Percentiles rank a stretch among this genome's conserved stretches.
These are phyloP conservation scores for Campylomormyrus tamandua DNA, from an alignment of 2,113 vertebrate species.

Conservation along the genomic window DNA sequence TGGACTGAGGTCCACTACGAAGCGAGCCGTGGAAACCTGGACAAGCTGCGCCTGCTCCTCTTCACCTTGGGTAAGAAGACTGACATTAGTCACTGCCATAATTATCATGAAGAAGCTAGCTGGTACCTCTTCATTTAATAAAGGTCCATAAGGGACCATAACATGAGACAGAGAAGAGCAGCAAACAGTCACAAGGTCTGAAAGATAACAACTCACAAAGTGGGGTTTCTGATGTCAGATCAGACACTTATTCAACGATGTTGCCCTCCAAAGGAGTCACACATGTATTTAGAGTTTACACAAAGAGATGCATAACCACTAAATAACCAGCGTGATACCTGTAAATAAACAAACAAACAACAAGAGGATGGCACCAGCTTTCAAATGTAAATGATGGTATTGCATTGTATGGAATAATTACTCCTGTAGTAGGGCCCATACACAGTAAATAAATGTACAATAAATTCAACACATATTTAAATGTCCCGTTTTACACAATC, in stretches of 20 bases:
- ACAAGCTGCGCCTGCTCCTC: constrained; percentile 29
- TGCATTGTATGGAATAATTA: not conserved
- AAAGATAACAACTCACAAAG: not conserved
- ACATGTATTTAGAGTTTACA: not conserved
- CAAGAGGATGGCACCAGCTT: not conserved
- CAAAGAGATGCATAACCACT: not conserved
- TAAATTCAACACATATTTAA: not conserved
- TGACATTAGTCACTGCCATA: not conserved
- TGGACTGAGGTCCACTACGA: constrained; percentile 48
- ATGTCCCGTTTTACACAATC: not conserved
- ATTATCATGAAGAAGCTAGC: not conserved
- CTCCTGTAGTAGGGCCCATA: not conserved
- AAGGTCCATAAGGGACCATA: not conserved
- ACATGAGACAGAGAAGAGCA: not conserved
- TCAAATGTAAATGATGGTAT: not conserved
- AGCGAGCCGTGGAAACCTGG: constrained; percentile 40
- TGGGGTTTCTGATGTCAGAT: not conserved
- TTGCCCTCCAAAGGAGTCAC: not conserved
- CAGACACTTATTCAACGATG: not conserved
- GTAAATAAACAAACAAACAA: not conserved
- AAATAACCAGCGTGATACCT: not conserved
- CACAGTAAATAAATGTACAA: not conserved
- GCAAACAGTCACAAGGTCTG: not conserved
- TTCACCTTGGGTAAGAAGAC: constrained; percentile 26
- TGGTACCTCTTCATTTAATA: not conserved